Percentiles rank a stretch among this genome's conserved stretches.
Conservation (phyloP, 2,797 vertebrate species). For the Cygnus olor region DNA sequence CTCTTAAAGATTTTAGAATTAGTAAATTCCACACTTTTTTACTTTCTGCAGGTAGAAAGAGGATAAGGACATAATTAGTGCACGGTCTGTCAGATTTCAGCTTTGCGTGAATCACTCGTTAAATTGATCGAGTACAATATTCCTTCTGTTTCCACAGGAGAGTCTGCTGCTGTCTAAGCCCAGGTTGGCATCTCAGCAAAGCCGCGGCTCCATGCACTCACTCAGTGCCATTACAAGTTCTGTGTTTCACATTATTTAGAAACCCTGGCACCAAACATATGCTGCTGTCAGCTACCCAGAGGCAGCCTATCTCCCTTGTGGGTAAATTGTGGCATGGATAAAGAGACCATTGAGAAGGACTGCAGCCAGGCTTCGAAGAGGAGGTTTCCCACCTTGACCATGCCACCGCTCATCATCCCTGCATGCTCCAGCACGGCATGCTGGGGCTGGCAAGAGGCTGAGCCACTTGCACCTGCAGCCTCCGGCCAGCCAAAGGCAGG, state of each 20-base stretch:
- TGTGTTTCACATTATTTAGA: accelerated
- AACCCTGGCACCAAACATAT: background rate
- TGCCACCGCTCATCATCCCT: accelerated
- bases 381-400: background rate
- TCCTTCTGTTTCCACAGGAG: background rate
- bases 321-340: background rate
- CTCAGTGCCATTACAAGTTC: background rate
- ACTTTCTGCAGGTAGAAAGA: background rate
- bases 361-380: background rate
- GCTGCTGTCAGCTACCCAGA: background rate
- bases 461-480: background rate
- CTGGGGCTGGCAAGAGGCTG: background rate
- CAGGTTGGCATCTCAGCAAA: background rate
- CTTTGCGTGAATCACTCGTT: background rate
- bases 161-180: background rate
- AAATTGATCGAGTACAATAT: background rate
- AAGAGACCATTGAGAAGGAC: background rate
- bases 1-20: background rate
- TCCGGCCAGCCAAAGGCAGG: background rate
- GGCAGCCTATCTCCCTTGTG: background rate
- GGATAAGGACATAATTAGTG: background rate
- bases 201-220: background rate
- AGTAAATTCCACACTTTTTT: background rate
- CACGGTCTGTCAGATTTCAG: background rate
- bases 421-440: accelerated